Conservation (phyloP, 2,113 vertebrate genomes). For the Chaetops frenatus region DNA sequence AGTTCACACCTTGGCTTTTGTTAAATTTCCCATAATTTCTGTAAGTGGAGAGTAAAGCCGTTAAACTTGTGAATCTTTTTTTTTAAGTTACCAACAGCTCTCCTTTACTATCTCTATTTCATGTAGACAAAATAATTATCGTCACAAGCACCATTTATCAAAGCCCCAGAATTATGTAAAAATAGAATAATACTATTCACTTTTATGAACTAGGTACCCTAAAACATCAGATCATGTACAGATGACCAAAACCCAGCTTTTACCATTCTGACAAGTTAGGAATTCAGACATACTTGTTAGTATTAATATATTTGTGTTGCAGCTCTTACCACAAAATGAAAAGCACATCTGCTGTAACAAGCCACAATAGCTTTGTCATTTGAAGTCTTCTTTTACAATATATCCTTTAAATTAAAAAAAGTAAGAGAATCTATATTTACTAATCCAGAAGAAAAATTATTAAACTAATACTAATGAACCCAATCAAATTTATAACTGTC, state of each 20-base stretch:
- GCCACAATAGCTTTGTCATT: neutral
- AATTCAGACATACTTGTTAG: neutral
- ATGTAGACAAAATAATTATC: neutral
- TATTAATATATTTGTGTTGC: neutral
- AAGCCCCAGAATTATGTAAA: neutral
- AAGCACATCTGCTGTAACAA: neutral
- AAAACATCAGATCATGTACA: neutral
- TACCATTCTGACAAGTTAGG: neutral
- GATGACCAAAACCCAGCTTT: neutral
- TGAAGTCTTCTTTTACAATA: neutral
- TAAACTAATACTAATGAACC: neutral
- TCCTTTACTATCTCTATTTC: neutral
- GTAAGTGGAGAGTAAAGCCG: neutral
- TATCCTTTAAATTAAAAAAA: neutral
- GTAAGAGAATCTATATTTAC: neutral
- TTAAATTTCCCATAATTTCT: constrained; percentile 15
- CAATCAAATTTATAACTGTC: neutral
- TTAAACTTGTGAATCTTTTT: neutral
- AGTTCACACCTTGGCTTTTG: constrained; percentile 45
- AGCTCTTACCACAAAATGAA: neutral
- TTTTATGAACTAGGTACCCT: neutral
- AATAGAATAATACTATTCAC: neutral
- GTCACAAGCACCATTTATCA: neutral
- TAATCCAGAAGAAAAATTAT: neutral
- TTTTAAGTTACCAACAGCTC: neutral